Percentiles rank a stretch among this genome's conserved stretches.
phyloP scores from a whole-genome alignment of 2,888 invertebrate species.

The Dasypogon diadema region DNA sequence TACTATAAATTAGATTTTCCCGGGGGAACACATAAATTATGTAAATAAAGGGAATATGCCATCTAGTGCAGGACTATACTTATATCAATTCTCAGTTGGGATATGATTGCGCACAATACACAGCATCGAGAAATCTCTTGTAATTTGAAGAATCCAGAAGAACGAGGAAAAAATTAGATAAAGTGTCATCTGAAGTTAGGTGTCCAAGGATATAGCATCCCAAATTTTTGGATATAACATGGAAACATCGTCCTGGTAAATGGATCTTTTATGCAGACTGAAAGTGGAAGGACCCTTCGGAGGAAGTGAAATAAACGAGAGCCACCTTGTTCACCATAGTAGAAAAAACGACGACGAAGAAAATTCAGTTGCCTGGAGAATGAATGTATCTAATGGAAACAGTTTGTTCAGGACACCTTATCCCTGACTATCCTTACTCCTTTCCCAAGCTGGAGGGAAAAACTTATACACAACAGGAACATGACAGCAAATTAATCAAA shows the following conservation, averaged over 20 bases:
- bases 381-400: slow-evolving; percentile 22
- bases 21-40: slow-evolving; percentile 15
- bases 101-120: background rate
- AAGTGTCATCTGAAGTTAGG: background rate
- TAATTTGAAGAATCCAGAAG: background rate
- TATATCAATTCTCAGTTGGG: background rate
- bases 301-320: slow-evolving; percentile 2
- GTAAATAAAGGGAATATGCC: slow-evolving; percentile 1
- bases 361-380: background rate
- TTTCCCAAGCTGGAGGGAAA: background rate
- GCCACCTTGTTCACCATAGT: background rate
- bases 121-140: background rate
- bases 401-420: background rate
- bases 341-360: background rate
- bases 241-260: background rate
- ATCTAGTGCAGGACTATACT: background rate
- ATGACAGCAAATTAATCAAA: slow-evolving; percentile 27
- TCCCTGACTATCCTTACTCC: background rate
- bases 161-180: background rate
- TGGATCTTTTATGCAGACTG: slow-evolving; percentile 11
- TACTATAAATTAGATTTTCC: slow-evolving; percentile 22
- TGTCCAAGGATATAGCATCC: background rate
- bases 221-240: background rate
- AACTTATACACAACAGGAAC: background rate
- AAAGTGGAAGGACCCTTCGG: background rate